phyloP scores from a whole-genome alignment of 1,140 invertebrate species.

The Drosophila oshimai region DNA sequence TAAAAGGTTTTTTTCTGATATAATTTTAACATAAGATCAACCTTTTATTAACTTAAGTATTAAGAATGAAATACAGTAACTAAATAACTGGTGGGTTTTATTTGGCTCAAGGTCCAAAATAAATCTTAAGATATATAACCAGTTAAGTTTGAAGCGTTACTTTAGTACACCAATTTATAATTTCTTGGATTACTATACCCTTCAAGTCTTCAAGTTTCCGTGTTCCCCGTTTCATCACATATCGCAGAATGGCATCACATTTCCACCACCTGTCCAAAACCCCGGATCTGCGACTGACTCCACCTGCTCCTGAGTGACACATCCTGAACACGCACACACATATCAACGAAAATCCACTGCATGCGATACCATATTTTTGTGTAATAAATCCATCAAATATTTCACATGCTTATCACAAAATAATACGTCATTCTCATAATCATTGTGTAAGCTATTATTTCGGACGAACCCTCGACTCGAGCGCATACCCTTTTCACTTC shows the following conservation, averaged over 20 bases:
- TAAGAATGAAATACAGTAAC: too few species aligned
- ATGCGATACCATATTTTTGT: constrained; percentile 41
- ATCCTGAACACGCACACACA: constrained; percentile 47
- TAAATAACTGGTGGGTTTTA: too few species aligned
- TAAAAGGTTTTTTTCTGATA: too few species aligned
- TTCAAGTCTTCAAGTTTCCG: neutral
- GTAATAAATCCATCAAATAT: constrained; percentile 77
- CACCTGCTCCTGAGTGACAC: constrained; percentile 68
- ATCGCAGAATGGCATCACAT: neutral
- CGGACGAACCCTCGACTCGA: constrained; percentile 27
- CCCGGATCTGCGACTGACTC: constrained; percentile 8
- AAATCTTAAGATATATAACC: too few species aligned
- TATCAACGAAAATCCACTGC: neutral
- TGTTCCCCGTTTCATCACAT: neutral
- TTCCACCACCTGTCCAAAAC: neutral
- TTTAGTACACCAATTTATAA: too few species aligned
- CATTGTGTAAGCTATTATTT: constrained; percentile 26
- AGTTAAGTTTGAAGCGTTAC: too few species aligned
- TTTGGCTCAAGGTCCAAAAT: too few species aligned
- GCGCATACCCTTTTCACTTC: constrained; percentile 36
- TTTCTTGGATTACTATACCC: neutral
- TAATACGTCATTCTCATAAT: constrained; percentile 70
- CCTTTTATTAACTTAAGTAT: too few species aligned
- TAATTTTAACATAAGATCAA: too few species aligned
- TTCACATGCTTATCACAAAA: constrained; percentile 74